These are phyloP conservation scores for Lamellibrachia luymesi DNA, from an alignment of 1,140 invertebrate genomes.

Conservation along the genomic window DNA sequence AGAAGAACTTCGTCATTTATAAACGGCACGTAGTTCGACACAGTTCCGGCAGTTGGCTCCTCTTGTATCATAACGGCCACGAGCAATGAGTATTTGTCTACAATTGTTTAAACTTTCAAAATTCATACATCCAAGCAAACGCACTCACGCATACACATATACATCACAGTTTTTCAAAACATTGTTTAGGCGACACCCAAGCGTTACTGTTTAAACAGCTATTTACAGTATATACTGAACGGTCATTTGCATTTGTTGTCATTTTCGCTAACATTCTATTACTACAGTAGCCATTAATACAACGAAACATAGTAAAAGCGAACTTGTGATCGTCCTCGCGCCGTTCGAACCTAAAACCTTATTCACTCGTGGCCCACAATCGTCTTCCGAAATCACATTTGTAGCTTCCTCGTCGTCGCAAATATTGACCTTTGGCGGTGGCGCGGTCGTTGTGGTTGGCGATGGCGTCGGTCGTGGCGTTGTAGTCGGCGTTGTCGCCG, in stretches of 20 bases:
- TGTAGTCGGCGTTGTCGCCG: not conserved
- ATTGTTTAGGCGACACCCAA: not conserved
- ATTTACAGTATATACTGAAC: conserved; percentile 5
- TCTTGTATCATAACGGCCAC: too few relatives aligned
- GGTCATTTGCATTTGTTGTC: not conserved
- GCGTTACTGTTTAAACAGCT: not conserved
- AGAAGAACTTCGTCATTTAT: not conserved
- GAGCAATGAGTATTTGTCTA: too few relatives aligned
- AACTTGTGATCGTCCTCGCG: not conserved
- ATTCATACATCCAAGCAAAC: not conserved
- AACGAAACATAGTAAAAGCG: conserved; percentile 1
- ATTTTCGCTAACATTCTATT: not conserved
- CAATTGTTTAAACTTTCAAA: not conserved
- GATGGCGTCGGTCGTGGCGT: too few relatives aligned
- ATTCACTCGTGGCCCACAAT: not conserved
- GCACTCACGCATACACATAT: not conserved
- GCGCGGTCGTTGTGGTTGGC: not conserved
- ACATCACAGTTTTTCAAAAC: not conserved
- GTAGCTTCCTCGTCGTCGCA: not conserved
- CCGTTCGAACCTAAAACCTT: not conserved
- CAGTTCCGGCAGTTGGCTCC: too few relatives aligned
- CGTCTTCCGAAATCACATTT: not conserved
- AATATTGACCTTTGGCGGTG: not conserved
- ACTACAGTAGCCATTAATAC: conserved; percentile 1
- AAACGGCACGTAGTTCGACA: too few relatives aligned